Evolutionary conservation across 2,113 vertebrate species (phyloP), one percentile per base, ranked within the genome.

Genomic region (Bagarius yarrelli): DNA sequence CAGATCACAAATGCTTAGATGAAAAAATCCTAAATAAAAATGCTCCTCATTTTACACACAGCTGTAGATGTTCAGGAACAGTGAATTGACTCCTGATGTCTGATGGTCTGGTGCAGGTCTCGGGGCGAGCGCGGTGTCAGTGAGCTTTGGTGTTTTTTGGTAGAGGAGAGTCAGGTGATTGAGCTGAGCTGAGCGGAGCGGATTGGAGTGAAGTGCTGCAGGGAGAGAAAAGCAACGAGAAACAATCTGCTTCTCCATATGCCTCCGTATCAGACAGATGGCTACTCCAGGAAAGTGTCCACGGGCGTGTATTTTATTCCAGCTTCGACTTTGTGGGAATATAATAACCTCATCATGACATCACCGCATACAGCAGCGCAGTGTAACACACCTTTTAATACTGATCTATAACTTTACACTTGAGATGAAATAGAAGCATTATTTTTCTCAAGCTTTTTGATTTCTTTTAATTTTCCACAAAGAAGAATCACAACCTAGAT

Each of bases 241-340:
- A 71, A 71, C 67, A 71, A 52, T 71, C 67, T 71, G 67, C 67
- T 71, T 27, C 18, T 50, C 67, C 67, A 52, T 71, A 71, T 71
- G 67, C 44, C 16, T 71, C n/a, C 8, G n/a, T 71, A n/a, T 52
- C 44, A 30, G 67, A 52, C 67, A 71, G 67, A 71, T 71, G 67
- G 67, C 16, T 1, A 6, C n/a, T 18, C 23, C 36, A 69, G 34
- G 32, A 67, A 44, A 34, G 12, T 40, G 64, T 67, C 64, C 34
- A 67, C 34, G 11, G 34, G 34, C 64, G 19, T n/a, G 1, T 67
- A 34, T 44, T 19, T 44, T 36, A 14, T 18, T 32, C 8, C 34
- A 23, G 32, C 19, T 67, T 21, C 63, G 23, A 21, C 11, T 15
- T 34, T 15, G 2, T 32, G 60, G n/a, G 60, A 63, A 60, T 60